Evolutionary conservation across 2,888 invertebrate genomes (phyloP).

Genomic region (Clitarchus hookeri): DNA sequence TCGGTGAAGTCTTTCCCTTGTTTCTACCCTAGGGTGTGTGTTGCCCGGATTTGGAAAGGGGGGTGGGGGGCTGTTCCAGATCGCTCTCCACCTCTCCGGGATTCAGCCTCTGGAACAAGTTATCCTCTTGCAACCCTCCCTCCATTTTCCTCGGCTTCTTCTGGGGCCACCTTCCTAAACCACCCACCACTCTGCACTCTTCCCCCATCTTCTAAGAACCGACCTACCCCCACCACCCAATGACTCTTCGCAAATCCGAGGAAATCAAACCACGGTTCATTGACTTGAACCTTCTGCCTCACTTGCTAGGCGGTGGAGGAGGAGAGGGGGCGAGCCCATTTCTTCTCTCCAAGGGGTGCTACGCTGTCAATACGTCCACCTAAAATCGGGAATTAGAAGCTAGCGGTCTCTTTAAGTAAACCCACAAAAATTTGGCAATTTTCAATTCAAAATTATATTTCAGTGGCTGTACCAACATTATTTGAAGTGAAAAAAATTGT

Average conservation of each 20-base stretch:
- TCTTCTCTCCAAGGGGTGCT: background rate
- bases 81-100: background rate
- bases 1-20: background rate
- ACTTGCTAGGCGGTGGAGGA: background rate
- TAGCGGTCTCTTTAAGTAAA: no score
- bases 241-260: slow-evolving; percentile 6
- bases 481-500: no score
- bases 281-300: slow-evolving; percentile 4
- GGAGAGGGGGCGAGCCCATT: background rate
- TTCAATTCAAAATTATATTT: no score
- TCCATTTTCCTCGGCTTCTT: background rate
- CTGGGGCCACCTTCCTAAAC: background rate
- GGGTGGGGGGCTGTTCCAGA: no score
- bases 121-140: background rate
- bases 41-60: no score
- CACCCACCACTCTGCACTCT: background rate
- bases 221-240: background rate
- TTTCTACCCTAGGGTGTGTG: background rate
- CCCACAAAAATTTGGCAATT: no score
- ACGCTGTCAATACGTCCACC: no score
- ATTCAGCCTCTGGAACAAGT: slow-evolving; percentile 7
- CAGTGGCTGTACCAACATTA: no score
- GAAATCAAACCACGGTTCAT: slow-evolving; percentile 25
- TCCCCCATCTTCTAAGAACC: background rate
- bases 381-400: no score